These are phyloP conservation scores for Ditylenchus weischeri DNA, from an alignment of 2,888 invertebrate genomes.

Conservation along the genomic window DNA sequence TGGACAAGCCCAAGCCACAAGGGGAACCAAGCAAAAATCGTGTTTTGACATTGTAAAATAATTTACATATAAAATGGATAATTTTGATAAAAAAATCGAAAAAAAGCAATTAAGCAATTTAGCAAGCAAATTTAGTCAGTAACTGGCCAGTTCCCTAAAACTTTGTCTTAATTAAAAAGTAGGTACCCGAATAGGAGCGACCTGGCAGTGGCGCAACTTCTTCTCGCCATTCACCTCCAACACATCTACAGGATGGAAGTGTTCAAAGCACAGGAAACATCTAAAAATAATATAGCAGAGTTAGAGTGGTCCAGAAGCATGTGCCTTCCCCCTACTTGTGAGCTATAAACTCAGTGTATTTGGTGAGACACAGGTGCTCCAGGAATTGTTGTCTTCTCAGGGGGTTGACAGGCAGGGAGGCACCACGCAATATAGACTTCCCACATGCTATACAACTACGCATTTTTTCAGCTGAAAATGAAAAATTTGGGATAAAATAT, in stretches of 20 bases:
- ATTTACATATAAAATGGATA: too few species aligned
- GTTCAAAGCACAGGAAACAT: conserved; percentile 4
- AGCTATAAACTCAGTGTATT: conserved; percentile 8
- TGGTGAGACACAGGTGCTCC: conserved; percentile 3
- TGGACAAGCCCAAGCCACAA: too few species aligned
- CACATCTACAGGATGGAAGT: not conserved
- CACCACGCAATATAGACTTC: not conserved
- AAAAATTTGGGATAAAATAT: too few species aligned
- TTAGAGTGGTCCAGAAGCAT: too few species aligned
- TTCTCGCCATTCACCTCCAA: not conserved
- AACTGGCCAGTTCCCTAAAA: too few species aligned
- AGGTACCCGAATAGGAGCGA: not conserved
- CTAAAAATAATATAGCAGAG: not conserved
- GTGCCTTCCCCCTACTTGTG: not conserved
- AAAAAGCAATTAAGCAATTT: too few species aligned
- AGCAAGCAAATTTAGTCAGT: too few species aligned
- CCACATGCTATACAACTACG: conserved; percentile 1
- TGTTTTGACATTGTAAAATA: too few species aligned
- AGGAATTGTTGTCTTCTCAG: not conserved
- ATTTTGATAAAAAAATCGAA: too few species aligned
- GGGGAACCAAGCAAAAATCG: too few species aligned
- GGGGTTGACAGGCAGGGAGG: not conserved
- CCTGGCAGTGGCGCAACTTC: not conserved
- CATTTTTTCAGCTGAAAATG: not conserved
- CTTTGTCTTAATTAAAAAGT: too few species aligned